Evolutionary conservation across 2,888 invertebrate species (phyloP), one percentile per base, ranked within the genome.

Genomic region (Pseudococcus longispinus): DNA sequence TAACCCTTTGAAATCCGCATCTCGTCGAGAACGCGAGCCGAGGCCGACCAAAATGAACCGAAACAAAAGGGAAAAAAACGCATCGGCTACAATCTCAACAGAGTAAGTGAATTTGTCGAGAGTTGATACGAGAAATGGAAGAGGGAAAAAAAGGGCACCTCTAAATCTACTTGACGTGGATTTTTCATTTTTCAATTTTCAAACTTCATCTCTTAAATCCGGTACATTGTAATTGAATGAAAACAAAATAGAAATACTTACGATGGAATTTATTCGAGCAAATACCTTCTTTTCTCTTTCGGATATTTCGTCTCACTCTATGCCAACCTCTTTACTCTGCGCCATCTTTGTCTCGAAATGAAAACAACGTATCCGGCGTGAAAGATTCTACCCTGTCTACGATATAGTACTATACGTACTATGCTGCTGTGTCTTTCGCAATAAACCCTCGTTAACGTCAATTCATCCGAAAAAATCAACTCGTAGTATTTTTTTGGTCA

Each of bases 161-260:
- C 20, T 70, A 70, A 70, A 70, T 70, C 70, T 70, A 70, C 70
- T 70, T 20, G 29, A 80, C 20, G 84, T 55, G 55, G 55, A 37
- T 84, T 84, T 84, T 84, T 60, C 51, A 84, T 84, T 84, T 84
- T 60, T 84, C 84, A 84, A 84, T 84, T 84, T 84, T 84, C 84
- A 55, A 55, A 55, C 84, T 51, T 84, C 60, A 84, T 84, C 84
- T 84, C 84, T 60, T 29, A 55, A 84, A 84, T 84, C 84, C 84
- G 84, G 60, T 55, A 55, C 60, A 55, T 55, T 51, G 84, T 84
- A 60, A 84, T 84, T 55, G 84, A 84, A 84, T 60, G 84, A 84
- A 84, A 84, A 84, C 84, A 84, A 84, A 84, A 84, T 37, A 84
- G 60, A 84, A 84, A 84, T 55, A 55, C 84, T 84, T 32, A 32